phyloP scores from a whole-genome alignment of 37 sponge, comb jelly and placozoan species.

The Ephydatia muelleri region DNA sequence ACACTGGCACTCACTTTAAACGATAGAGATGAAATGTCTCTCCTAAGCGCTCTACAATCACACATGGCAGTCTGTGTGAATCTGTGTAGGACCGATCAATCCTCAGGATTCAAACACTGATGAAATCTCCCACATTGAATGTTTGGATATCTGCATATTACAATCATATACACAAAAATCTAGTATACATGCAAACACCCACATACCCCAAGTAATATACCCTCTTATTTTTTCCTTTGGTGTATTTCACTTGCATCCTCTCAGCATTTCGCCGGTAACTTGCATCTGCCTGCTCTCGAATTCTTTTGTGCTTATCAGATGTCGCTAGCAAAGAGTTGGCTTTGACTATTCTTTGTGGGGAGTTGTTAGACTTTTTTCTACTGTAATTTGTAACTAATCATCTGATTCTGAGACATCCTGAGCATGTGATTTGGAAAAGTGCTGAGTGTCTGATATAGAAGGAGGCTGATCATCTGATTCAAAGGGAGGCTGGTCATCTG shows the following conservation, averaged over 20 bases:
- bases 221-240: conserved; percentile 21
- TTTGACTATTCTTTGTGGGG: too few relatives aligned
- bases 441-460: too few relatives aligned
- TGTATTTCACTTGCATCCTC: conserved; percentile 17
- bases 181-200: conserved; percentile 12
- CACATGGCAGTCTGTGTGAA: conserved; percentile 34
- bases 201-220: conserved; percentile 2
- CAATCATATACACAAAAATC: conserved; percentile 24
- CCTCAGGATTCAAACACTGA: conserved; percentile 32
- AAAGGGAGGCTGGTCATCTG: too few relatives aligned
- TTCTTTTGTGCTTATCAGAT: conserved; percentile 27
- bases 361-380: too few relatives aligned
- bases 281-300: conserved; percentile 34
- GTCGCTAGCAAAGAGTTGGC: conserved; percentile 1
- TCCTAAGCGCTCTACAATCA: conserved; percentile 42
- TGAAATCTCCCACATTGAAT: conserved; percentile 22
- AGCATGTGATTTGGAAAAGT: too few relatives aligned
- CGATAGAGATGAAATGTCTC: not conserved
- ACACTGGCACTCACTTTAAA: conserved; percentile 4
- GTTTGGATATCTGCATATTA: not conserved
- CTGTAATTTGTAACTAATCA: too few relatives aligned
- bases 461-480: too few relatives aligned
- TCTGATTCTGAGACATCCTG: too few relatives aligned
- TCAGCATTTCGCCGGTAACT: conserved; percentile 39
- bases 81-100: conserved; percentile 57